phyloP scores from a whole-genome alignment of 2,888 invertebrate species.

The Dynastes grantii region DNA sequence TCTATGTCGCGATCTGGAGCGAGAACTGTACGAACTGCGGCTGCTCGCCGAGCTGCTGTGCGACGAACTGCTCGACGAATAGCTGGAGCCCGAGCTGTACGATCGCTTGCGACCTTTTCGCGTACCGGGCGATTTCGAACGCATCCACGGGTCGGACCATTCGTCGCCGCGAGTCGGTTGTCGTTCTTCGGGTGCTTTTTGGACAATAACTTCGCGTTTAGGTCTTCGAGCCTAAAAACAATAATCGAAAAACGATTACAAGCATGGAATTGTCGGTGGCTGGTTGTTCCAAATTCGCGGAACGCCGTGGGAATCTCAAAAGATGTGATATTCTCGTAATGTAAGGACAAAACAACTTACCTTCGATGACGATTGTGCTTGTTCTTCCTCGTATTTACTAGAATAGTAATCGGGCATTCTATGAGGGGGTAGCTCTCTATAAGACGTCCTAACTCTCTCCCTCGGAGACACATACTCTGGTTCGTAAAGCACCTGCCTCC shows the following conservation, averaged over 20 bases:
- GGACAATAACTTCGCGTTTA: constrained; percentile 84
- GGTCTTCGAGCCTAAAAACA: constrained; percentile 71
- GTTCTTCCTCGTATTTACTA: constrained; percentile 72
- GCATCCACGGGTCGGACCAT: constrained; percentile 97
- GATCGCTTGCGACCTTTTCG: constrained; percentile 74
- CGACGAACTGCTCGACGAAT: constrained; percentile 70
- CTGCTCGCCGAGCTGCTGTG: constrained; percentile 66
- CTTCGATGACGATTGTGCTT: constrained; percentile 45
- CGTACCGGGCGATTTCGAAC: constrained; percentile 79
- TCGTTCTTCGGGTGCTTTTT: constrained; percentile 73
- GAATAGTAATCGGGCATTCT: constrained; percentile 73
- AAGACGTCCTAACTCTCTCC: constrained; percentile 69
- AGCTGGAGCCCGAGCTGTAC: constrained; percentile 83
- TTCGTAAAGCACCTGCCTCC: constrained; percentile 69
- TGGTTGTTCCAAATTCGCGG: too few species aligned
- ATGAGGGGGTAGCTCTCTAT: constrained; percentile 73
- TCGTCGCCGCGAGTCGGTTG: constrained; percentile 80
- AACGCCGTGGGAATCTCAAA: too few species aligned
- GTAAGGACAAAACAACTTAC: not conserved
- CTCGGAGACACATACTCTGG: constrained; percentile 66
- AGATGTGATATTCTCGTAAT: too few species aligned
- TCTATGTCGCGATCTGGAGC: constrained; percentile 67
- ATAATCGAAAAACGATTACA: not conserved
- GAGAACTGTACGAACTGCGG: constrained; percentile 67
- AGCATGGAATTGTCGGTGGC: not conserved